Evolutionary conservation across 2,113 vertebrate species (phyloP), one percentile per base, ranked within the genome.

Genomic region (Catharus fuscescens): DNA sequence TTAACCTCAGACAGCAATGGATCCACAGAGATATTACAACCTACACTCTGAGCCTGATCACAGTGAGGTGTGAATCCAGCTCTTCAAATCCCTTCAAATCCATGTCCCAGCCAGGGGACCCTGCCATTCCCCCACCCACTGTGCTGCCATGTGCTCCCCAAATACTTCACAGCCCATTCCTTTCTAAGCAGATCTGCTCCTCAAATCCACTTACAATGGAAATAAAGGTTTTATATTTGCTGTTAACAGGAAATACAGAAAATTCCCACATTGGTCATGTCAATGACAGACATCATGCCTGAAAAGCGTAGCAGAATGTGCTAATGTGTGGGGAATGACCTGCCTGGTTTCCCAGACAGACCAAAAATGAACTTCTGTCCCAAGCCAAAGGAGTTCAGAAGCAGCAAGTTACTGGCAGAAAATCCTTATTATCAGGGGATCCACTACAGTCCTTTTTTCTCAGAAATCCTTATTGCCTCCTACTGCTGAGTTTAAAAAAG

Each of bases 61-160:
- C 8, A 29, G 28, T 1, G 8, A 50, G 50, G 57, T 14, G 4
- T 2, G 14, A 81, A 17, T 12, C 25, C 80, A 64, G 9, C 13
- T 69, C 40, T 47, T 10, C 60, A 44, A 67, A 61, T 14, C 9
- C 62, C 38, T 36, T 36, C 31, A 70, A 14, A n/a, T 59, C 72
- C 2, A 0, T 3, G 1, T 14, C 40, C n/a, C 72, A 54, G 25
- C 14, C 3, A 0, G 0, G 0, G 42, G 24, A 88, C 3, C 6
- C 29, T 20, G 6, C 23, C 53, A 16, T 8, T 40, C 4, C 15
- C 38, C 56, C 74, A 21, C 38, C 32, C 42, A 23, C 28, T 0
- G 0, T 14, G 16, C 42, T 53, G 38, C 45, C 80, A 28, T 2
- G 1, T 6, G 1, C 17, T 77, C 25, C 59, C 45, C 34, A 59